Evolutionary conservation across 2,797 vertebrate species (phyloP), one percentile per base, ranked within the genome.

Genomic region (Mycteria americana): DNA sequence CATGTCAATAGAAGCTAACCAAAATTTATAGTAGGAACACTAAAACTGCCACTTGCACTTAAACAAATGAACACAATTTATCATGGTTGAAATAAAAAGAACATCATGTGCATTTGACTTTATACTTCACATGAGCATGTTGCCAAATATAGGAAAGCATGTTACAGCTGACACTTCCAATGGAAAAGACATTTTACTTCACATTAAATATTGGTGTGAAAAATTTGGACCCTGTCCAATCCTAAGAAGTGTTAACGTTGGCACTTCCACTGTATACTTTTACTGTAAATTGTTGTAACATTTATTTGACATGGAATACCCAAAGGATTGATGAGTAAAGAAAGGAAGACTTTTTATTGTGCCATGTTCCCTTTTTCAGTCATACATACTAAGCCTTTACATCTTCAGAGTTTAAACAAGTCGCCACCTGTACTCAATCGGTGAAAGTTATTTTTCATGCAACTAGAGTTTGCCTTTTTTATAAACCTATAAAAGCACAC

Each of bases 91-190:
- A 98, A 98, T 98, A 98, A 98, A 98, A 97, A 98, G 98, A 98
- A 97, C 97, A 98, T 98, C 98, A 96, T 74, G 97, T 97, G 96
- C 97, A 97, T 98, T 97, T 96, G 98, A 98, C 98, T 98, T 97
- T 97, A 97, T 96, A 97, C 98, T 98, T 98, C 96, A 98, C 97
- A 97, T 96, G 98, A 98, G 97, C 96, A 59, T 92, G 97, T 98
- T 98, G 98, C 98, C 99, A 99, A 99, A 99, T 99, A 99, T 99
- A 99, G 98, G 98, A 98, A 99, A 98, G 98, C 97, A 93, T 97
- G 97, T 97, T 98, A 98, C 98, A 98, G 98, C 98, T 98, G 97
- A 98, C 98, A 98, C 97, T 98, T 98, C 98, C 98, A 98, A 97
- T 98, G 98, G 98, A 98, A 98, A 98, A 98, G 98, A 98, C 98